These are phyloP conservation scores for Cryptoleucopteryx plumbea DNA, from an alignment of 2,113 vertebrate genomes.

Conservation along the genomic window DNA sequence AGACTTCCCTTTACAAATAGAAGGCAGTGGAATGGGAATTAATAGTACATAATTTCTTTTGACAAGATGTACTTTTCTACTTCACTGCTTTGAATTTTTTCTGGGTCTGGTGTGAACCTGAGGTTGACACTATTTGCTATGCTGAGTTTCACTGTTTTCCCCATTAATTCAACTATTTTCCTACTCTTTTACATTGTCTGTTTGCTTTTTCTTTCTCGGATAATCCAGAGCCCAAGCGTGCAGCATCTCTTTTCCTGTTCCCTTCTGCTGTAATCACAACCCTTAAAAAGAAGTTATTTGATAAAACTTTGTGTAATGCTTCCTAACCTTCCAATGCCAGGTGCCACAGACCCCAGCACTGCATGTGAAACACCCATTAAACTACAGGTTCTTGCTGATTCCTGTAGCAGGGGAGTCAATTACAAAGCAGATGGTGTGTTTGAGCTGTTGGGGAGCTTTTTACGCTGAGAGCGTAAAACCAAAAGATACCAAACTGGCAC, in stretches of 20 bases:
- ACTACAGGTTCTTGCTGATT: background rate
- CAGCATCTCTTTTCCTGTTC: background rate
- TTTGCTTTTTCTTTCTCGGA: background rate
- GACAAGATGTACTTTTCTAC: background rate
- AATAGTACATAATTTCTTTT: background rate
- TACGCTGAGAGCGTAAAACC: background rate
- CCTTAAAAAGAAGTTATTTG: background rate
- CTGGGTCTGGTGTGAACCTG: background rate
- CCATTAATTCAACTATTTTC: background rate
- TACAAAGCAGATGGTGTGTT: background rate
- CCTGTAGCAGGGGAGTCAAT: background rate
- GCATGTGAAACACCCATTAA: background rate
- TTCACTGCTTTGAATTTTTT: background rate
- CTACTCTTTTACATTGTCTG: background rate
- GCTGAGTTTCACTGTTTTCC: background rate
- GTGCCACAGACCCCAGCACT: conserved; percentile 6
- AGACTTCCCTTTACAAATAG: background rate
- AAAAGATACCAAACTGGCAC: background rate
- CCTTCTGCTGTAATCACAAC: background rate
- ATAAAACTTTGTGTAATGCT: background rate
- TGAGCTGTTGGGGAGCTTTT: background rate
- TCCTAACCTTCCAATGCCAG: conserved; percentile 16
- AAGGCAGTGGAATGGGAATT: background rate
- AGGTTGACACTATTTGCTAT: background rate
- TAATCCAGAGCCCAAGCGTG: background rate